Conservation (phyloP, 2,113 vertebrate species). For the Planiliza haematocheilus region DNA sequence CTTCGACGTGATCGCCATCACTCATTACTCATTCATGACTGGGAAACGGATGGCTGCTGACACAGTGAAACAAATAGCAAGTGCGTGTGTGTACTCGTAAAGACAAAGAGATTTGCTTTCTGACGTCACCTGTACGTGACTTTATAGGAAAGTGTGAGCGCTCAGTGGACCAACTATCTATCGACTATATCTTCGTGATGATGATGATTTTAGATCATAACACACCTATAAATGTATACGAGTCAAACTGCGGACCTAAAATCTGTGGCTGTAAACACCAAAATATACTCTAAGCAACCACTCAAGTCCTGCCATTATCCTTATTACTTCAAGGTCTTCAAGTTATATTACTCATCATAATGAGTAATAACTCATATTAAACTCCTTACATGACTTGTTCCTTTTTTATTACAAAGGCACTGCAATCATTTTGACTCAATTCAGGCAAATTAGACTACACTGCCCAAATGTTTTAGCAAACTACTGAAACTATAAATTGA, state of each 20-base stretch:
- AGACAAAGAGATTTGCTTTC: not conserved
- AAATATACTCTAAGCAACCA: too few relatives aligned
- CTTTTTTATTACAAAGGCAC: too few relatives aligned
- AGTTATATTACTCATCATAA: too few relatives aligned
- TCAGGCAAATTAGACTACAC: too few relatives aligned
- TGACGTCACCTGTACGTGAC: constrained; percentile 24
- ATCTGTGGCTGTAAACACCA: too few relatives aligned
- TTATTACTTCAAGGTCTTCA: too few relatives aligned
- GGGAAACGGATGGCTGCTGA: constrained; percentile 7
- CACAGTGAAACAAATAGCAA: not conserved
- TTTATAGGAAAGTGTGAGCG: not conserved
- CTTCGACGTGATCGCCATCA: constrained; percentile 12
- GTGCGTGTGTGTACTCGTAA: not conserved
- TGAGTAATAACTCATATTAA: too few relatives aligned
- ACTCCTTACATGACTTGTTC: too few relatives aligned
- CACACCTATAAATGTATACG: too few relatives aligned
- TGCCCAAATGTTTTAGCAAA: not conserved
- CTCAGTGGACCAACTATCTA: constrained; percentile 6
- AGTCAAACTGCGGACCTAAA: too few relatives aligned
- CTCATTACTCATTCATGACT: constrained; percentile 18
- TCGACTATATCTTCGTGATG: constrained; percentile 2
- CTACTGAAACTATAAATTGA: not conserved
- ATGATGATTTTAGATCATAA: constrained; percentile 1
- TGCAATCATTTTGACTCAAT: too few relatives aligned
- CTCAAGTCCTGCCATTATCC: too few relatives aligned